These are phyloP conservation scores for Pelobates cultripes DNA, from an alignment of 2,797 vertebrate genomes.

Conservation along the genomic window DNA sequence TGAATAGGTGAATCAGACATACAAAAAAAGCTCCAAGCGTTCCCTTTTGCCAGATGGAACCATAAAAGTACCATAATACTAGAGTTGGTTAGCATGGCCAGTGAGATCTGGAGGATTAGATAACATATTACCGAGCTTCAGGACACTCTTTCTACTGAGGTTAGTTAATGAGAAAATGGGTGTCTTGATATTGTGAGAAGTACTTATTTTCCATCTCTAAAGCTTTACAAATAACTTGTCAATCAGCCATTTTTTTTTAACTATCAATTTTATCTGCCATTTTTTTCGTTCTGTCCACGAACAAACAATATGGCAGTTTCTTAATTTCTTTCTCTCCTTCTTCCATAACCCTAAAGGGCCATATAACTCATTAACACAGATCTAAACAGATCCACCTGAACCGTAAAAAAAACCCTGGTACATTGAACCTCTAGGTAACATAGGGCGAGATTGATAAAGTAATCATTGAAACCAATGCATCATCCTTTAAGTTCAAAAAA, in stretches of 20 bases:
- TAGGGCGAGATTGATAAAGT: slow-evolving; percentile 20
- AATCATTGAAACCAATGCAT: slow-evolving; percentile 16
- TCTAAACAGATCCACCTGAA: slow-evolving; percentile 23
- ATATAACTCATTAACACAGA: not conserved
- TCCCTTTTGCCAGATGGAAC: no score
- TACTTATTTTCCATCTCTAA: not conserved
- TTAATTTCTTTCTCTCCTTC: slow-evolving; percentile 46
- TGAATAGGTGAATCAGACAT: no score
- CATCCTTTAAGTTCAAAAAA: slow-evolving; percentile 32
- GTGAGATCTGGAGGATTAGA: no score
- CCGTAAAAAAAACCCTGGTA: slow-evolving; percentile 40
- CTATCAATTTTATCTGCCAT: not conserved
- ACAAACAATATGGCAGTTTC: slow-evolving; percentile 18
- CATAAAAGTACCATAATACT: no score
- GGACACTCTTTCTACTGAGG: no score
- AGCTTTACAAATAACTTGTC: not conserved
- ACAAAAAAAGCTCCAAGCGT: no score
- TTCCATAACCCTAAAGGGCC: not conserved
- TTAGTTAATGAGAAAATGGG: no score
- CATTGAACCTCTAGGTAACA: slow-evolving; percentile 31
- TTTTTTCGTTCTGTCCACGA: not conserved
- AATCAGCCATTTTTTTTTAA: slow-evolving; percentile 3
- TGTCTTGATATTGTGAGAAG: not conserved
- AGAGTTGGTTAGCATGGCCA: no score
- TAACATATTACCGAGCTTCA: no score